Conservation (phyloP, 2,113 vertebrate genomes). For the Manacus vitellinus region DNA sequence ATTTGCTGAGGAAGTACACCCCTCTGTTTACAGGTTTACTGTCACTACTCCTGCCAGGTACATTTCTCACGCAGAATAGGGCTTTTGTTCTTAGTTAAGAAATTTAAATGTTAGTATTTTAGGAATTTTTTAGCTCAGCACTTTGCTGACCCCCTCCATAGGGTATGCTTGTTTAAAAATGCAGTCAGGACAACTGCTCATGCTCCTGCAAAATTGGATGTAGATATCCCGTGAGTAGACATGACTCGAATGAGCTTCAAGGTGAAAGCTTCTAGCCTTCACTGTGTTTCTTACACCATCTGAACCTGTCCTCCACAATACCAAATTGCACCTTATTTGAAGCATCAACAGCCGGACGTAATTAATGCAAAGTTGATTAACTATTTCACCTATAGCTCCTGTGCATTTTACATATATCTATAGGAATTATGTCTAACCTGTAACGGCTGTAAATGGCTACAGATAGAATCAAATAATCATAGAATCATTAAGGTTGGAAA, state of each 20-base stretch:
- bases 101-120: not conserved
- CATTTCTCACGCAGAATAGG: not conserved
- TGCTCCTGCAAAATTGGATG: not conserved
- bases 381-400: not conserved
- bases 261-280: not conserved
- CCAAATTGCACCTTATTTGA: not conserved
- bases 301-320: not conserved
- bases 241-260: not conserved
- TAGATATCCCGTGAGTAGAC: rapidly evolving
- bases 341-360: not conserved
- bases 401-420: not conserved
- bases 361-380: not conserved
- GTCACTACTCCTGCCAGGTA: not conserved
- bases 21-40: not conserved
- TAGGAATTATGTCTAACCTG: not conserved
- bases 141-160: not conserved
- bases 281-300: not conserved
- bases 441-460: not conserved
- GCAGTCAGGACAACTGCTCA: not conserved
- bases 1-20: not conserved
- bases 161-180: not conserved
- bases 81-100: not conserved
- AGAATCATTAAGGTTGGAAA: not conserved
- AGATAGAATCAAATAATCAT: not conserved
- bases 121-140: not conserved